Evolutionary conservation across 2,113 vertebrate species (phyloP), one percentile per base, ranked within the genome.

Genomic region (Struthio camelus): DNA sequence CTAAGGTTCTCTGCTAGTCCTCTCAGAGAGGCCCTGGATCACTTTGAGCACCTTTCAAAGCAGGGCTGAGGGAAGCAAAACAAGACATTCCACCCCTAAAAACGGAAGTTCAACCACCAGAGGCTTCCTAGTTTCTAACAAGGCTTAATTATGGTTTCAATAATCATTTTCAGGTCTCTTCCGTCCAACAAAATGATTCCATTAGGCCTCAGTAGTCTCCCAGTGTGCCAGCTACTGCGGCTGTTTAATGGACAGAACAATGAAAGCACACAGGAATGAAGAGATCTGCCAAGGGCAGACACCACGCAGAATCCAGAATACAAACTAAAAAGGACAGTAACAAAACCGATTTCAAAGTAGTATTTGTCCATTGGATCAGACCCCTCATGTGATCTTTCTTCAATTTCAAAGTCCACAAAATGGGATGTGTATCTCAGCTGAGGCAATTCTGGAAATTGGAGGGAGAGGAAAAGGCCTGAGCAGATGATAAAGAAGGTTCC

Each of bases 321-420:
- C 76, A 95, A 96, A 96, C 71, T 76, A 67, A 12, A 80, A 89
- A 91, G 93, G 93, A 96, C 93, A 95, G 87, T 85, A 64, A 81
- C 38, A 93, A 80, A 85, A 61, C 59, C 78, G 62, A 76, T 87
- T 88, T 80, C 71, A 73, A 34, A 80, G 50, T 3, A 73, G 18
- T 32, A 4, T 94, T 95, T 93, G 76, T 78, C 83, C 72, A 46
- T 83, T 38, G 50, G 67, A 59, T 24, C 62, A 65, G 54, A 59
- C 11, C 42, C 54, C 73, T 42, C 34, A 24, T 19, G 22, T 77
- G 56, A 19, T 62, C 70, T 85, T 38, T 11, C 77, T 67, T 77
- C 88, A 6, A 3, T 27, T 82, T 23, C 54, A 73, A 88, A 88
- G 82, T 20, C 67, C 85, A 32, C 77, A 40, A 78, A 88, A 34